Conservation (phyloP, 2,113 vertebrate genomes). For the Chlorodrepanis virens region DNA sequence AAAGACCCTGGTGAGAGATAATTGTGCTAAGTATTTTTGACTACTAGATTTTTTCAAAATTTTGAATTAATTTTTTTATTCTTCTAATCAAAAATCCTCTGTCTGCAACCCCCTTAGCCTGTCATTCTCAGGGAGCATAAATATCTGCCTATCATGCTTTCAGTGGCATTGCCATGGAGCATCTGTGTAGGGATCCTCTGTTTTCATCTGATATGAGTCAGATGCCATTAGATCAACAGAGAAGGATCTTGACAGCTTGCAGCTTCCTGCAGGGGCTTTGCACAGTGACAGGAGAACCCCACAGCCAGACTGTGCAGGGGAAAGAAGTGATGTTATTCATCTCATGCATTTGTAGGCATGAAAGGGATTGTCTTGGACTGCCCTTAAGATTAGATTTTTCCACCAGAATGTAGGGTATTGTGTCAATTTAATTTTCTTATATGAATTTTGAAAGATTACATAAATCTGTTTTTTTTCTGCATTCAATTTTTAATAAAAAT, state of each 20-base stretch:
- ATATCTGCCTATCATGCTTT: background rate
- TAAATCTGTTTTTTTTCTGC: background rate
- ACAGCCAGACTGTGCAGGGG: background rate
- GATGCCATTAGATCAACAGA: background rate
- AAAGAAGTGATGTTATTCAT: background rate
- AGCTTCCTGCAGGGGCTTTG: background rate
- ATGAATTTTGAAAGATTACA: background rate
- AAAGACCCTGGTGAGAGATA: background rate
- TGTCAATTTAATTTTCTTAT: background rate
- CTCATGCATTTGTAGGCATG: background rate
- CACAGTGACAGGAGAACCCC: background rate
- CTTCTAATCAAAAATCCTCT: background rate
- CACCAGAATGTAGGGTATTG: background rate
- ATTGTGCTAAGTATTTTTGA: background rate
- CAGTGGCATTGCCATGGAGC: fast-evolving
- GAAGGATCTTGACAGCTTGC: background rate
- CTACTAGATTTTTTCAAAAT: background rate
- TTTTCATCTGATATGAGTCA: conserved; percentile 9
- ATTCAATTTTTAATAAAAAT: background rate
- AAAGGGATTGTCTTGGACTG: background rate
- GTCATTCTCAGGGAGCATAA: background rate
- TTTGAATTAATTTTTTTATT: background rate
- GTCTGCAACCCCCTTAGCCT: background rate
- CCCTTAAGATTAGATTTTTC: background rate
- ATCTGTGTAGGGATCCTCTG: background rate